Base-by-base conservation (phyloP, 2,888 invertebrate genomes). In the Halictus ligatus region DNA sequence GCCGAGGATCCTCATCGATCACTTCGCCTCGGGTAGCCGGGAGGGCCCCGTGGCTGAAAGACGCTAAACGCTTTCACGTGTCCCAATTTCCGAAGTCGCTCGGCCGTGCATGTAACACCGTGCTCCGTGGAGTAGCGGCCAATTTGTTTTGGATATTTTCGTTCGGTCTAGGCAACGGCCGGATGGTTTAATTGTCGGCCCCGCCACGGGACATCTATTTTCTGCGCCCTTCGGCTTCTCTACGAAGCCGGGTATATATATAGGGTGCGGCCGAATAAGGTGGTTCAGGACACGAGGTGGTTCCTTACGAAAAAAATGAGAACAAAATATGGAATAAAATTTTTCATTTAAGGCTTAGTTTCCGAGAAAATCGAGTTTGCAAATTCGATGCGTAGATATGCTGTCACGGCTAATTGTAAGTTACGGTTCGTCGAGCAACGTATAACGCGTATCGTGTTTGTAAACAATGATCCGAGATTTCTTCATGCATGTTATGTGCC, bases 141-240 rank as follows among this genome's bases (percentile, higher is more conserved):
- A 92, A 93, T 93, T 93, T 92, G 90, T 92, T 91, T 71, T 88
- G 90, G 90, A 88, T 93, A 93, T 93, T 93, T 92, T 93, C 85
- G 91, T 87, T 78, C 77, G 75, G 75, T 73, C 54, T 69, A 40
- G 67, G 73, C 67, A 29, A 67, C 72, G 18, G 40, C 54, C 91
- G 89, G 90, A 90, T 91, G 90, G 87, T 84, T 85, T 91, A 91
- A 92, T 92, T 91, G 90, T 89, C 88, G 85, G 78, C 86, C 77
- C 83, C 35, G 89, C 86, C 88, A 88, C 90, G 84, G 88, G 83
- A 85, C 89, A 87, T 81, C 89, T 90, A 92, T 92, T 92, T 92
- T 88, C 88, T 84, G 60, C 80, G 80, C 69, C 58, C 74, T 60
- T 58, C 78, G 69, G 60, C 77, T 85, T 76, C 81, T 60, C 67